phyloP scores from a whole-genome alignment of 2,797 vertebrate species.

The Mus caroli region DNA sequence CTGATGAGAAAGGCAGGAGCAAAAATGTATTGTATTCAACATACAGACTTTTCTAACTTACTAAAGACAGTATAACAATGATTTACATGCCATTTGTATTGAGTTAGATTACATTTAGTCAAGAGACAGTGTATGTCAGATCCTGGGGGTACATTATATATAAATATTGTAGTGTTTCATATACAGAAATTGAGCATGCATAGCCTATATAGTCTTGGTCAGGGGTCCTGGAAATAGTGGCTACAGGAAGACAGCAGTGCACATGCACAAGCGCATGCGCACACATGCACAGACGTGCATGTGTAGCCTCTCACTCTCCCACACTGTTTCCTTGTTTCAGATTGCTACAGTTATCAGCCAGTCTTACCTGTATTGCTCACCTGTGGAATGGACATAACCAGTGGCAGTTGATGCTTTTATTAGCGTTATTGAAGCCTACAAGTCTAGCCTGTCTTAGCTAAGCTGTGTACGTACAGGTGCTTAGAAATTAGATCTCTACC shows the following conservation, averaged over 20 bases:
- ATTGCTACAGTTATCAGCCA: not conserved
- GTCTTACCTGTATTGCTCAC: not conserved
- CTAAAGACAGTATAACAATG: not conserved
- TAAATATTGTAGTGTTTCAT: not conserved
- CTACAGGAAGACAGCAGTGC: not conserved
- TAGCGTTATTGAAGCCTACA: not conserved
- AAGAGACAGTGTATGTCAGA: not conserved
- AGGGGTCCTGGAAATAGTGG: not conserved
- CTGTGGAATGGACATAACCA: conserved; percentile 38
- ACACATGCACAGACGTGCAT: not conserved
- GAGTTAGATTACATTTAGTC: not conserved
- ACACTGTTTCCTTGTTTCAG: not conserved
- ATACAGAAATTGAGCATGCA: not conserved
- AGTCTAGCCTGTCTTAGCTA: conserved; percentile 43
- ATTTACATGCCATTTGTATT: not conserved
- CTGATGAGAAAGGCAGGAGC: not conserved
- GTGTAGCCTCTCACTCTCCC: not conserved
- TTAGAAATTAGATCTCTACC: conserved; percentile 60
- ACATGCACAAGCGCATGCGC: too few species aligned
- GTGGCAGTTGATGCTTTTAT: conserved; percentile 46
- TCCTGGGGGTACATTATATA: not conserved
- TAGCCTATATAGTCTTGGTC: not conserved
- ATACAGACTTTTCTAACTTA: not conserved
- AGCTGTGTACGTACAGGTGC: conserved; percentile 4
- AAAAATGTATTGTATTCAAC: not conserved